phyloP scores from a whole-genome alignment of 2,888 invertebrate species.

The Cataglyphis rosenhaueri region DNA sequence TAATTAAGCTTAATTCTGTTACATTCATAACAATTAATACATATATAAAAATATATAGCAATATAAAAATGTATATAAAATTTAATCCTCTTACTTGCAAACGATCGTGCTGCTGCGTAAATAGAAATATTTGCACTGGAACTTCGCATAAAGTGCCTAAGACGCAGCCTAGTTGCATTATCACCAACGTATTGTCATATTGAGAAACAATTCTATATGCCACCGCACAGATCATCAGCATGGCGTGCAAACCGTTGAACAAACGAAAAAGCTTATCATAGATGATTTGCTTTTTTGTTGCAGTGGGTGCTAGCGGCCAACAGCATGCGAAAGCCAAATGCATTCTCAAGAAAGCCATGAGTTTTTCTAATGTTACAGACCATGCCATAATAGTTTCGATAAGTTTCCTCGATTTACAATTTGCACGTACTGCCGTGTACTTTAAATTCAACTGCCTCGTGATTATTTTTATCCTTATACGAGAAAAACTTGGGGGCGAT shows the following conservation, averaged over 20 bases:
- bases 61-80: neutral
- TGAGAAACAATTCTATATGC: neutral
- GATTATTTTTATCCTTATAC: neutral
- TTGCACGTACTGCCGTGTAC: neutral
- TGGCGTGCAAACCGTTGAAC: neutral
- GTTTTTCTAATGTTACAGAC: neutral
- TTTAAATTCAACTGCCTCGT: neutral
- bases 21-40: neutral
- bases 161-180: slow-evolving; percentile 14
- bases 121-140: slow-evolving; percentile 17
- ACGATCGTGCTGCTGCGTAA: neutral
- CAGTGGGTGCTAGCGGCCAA: neutral
- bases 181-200: neutral
- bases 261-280: neutral
- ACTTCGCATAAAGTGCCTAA: slow-evolving; percentile 12
- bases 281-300: neutral
- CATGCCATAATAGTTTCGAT: neutral
- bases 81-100: slow-evolving; percentile 4
- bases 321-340: neutral
- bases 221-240: neutral
- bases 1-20: neutral
- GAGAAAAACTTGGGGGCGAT: neutral
- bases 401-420: neutral
- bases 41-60: neutral
- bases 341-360: neutral